These are phyloP conservation scores for Ceratosolen fusciceps DNA, from an alignment of 1,140 invertebrate genomes.

Conservation along the genomic window DNA sequence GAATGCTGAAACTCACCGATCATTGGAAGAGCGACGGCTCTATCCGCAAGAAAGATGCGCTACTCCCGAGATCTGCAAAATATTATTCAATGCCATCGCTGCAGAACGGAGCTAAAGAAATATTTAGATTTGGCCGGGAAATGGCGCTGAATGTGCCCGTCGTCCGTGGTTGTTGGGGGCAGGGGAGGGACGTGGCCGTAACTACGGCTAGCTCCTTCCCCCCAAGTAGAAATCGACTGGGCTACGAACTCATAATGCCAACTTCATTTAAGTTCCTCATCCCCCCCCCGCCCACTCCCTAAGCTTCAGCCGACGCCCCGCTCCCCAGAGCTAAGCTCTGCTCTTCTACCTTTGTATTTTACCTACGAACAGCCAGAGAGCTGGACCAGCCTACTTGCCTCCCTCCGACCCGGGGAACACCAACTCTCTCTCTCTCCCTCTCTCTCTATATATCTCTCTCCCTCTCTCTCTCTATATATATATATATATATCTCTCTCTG, in stretches of 20 bases:
- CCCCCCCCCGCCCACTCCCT: too few species aligned
- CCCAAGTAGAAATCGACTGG: conserved; percentile 29
- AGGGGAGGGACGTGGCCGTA: neutral
- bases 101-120: conserved; percentile 11
- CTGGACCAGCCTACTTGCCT: too few species aligned
- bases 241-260: conserved; percentile 29
- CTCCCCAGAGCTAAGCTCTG: neutral
- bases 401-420: too few species aligned
- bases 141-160: neutral
- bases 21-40: conserved; percentile 12
- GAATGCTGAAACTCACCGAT: conserved; percentile 31
- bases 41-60: conserved; percentile 1
- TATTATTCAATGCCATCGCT: conserved; percentile 45
- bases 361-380: too few species aligned
- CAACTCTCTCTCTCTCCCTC: too few species aligned
- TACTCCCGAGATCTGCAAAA: conserved; percentile 18
- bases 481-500: neutral
- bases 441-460: conserved; percentile 22
- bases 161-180: too few species aligned
- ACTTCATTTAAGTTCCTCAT: conserved; percentile 57
- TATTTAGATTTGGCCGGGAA: neutral
- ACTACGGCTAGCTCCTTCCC: neutral
- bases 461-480: conserved; percentile 29
- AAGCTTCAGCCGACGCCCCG: too few species aligned
- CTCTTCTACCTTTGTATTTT: too few species aligned